A percentile compares a stretch with the other conserved stretches of the same genome.
These are phyloP conservation scores for Enteromius paludinosus DNA, from an alignment of 2,797 vertebrate genomes.

Conservation along the genomic window DNA sequence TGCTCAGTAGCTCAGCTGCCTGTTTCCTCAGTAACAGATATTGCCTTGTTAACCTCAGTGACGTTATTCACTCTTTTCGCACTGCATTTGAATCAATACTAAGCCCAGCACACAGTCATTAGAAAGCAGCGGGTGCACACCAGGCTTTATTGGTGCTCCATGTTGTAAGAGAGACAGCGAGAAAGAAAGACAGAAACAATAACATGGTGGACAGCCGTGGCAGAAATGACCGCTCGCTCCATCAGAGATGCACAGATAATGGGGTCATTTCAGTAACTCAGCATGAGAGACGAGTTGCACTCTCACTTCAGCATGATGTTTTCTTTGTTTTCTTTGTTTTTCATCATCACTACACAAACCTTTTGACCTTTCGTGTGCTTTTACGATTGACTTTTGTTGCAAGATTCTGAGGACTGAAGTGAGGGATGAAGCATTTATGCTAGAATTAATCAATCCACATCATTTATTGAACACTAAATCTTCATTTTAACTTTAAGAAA, in stretches of 20 bases:
- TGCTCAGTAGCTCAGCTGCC: conserved; percentile 36
- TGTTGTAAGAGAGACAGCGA: conserved; percentile 22
- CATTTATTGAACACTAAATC: not conserved
- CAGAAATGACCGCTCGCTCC: conserved; percentile 31
- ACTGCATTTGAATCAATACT: conserved; percentile 59
- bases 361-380: conserved; percentile 18
- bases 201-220: conserved; percentile 33
- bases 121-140: conserved; percentile 39
- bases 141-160: conserved; percentile 41
- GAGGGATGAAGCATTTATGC: not conserved
- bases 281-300: not conserved
- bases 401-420: not conserved
- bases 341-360: conserved; percentile 9
- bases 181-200: conserved; percentile 42
- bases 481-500: not conserved
- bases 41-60: conserved; percentile 49
- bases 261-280: conserved; percentile 50
- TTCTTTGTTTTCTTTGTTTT: not conserved
- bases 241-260: conserved; percentile 39
- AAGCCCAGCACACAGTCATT: conserved; percentile 52
- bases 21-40: conserved; percentile 34
- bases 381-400: conserved; percentile 1
- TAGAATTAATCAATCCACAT: not conserved
- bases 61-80: conserved; percentile 56
- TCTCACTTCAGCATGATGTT: not conserved